These are phyloP conservation scores for Pyrrhosoma nymphula DNA, from an alignment of 2,888 invertebrate genomes.

Conservation along the genomic window DNA sequence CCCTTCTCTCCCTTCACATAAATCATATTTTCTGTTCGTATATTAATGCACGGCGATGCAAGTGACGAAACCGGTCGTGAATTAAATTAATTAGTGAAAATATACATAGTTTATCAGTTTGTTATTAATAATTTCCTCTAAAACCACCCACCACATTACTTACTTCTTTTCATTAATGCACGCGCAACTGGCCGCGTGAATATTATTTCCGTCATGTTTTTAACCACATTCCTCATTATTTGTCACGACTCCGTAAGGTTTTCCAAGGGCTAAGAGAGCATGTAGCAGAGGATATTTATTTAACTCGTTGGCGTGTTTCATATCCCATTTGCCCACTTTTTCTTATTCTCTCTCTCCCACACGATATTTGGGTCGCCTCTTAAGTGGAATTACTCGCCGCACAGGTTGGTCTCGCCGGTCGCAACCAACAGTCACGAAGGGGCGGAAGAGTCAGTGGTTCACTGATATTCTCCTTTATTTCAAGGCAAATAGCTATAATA, in stretches of 20 bases:
- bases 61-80: too few species aligned
- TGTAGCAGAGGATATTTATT: neutral
- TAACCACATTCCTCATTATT: neutral
- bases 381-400: neutral
- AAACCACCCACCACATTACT: neutral
- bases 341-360: neutral
- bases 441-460: neutral
- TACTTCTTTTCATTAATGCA: neutral
- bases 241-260: neutral
- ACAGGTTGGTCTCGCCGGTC: neutral
- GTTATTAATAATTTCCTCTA: neutral
- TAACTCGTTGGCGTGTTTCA: neutral
- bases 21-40: too few species aligned
- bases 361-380: neutral
- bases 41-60: too few species aligned
- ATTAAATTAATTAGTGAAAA: too few species aligned
- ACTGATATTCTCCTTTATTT: neutral
- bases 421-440: slow-evolving; percentile 1
- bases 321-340: neutral
- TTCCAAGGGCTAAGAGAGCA: neutral
- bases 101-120: too few species aligned
- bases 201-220: neutral
- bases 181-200: neutral
- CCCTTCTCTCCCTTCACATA: neutral
- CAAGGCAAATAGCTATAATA: neutral